Evolutionary conservation across 2,113 vertebrate genomes (phyloP).

Genomic region (zebrafish (Danio rerio)): GRCz12tu NC_133184.1:26470001-26470500

Average conservation of each 20-base stretch:
- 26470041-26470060: neutral
- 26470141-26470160: neutral
- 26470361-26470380: neutral
- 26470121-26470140: slow-evolving; percentile 24
- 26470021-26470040: neutral
- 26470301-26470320: slow-evolving; percentile 45
- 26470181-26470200: slow-evolving; percentile 30
- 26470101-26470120: slow-evolving; percentile 7
- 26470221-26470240: neutral
- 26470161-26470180: slow-evolving; percentile 30
- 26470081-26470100: neutral
- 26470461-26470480: neutral
- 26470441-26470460: neutral
- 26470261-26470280: slow-evolving; percentile 7
- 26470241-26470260: slow-evolving; percentile 31
- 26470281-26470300: slow-evolving; percentile 43
- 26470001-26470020: slow-evolving; percentile 19
- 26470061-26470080: neutral
- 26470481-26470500: neutral
- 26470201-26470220: slow-evolving; percentile 40
- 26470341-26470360: slow-evolving; percentile 17
- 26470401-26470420: neutral
- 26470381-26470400: neutral
- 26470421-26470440: neutral
- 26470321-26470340: slow-evolving; percentile 29